A percentile compares a stretch with the other conserved stretches of the same genome.
Evolutionary conservation across 2,888 invertebrate species (phyloP).

Genomic region (Ischnura elegans): DNA sequence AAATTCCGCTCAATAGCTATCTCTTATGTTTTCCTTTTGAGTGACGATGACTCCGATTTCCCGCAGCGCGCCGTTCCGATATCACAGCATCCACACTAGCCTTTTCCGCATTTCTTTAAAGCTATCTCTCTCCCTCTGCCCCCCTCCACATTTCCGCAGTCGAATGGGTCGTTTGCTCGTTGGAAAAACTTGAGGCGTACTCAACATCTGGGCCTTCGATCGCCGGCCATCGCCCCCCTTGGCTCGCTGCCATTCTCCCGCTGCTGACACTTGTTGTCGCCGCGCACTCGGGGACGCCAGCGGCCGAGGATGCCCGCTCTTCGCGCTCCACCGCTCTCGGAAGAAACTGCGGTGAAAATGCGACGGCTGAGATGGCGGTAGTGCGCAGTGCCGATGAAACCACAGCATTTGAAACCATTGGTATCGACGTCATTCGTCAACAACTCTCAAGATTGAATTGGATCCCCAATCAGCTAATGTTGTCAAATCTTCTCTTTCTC

Average conservation of each 20-base stretch:
- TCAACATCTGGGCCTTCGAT: conserved; percentile 31
- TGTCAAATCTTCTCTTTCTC: too few relatives aligned
- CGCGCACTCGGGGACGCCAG: background rate
- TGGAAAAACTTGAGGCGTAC: background rate
- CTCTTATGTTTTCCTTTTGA: too few relatives aligned
- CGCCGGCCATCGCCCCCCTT: background rate
- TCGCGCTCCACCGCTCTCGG: background rate
- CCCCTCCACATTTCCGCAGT: background rate
- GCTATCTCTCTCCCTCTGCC: background rate
- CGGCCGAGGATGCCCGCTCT: background rate
- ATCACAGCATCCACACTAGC: background rate
- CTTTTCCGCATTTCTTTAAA: background rate
- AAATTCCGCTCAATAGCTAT: too few relatives aligned
- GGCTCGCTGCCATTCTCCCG: background rate
- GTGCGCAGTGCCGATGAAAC: too few relatives aligned
- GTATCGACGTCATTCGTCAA: too few relatives aligned
- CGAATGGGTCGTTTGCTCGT: background rate
- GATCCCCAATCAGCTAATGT: too few relatives aligned
- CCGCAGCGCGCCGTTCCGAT: background rate
- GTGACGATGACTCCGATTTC: too few relatives aligned
- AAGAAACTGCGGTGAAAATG: too few relatives aligned
- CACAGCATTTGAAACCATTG: too few relatives aligned
- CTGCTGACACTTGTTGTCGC: background rate
- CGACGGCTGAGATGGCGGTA: too few relatives aligned
- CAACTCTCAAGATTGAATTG: too few relatives aligned